phyloP scores from a whole-genome alignment of 2,888 invertebrate species.

The Lepidocyrtinus sp. region DNA sequence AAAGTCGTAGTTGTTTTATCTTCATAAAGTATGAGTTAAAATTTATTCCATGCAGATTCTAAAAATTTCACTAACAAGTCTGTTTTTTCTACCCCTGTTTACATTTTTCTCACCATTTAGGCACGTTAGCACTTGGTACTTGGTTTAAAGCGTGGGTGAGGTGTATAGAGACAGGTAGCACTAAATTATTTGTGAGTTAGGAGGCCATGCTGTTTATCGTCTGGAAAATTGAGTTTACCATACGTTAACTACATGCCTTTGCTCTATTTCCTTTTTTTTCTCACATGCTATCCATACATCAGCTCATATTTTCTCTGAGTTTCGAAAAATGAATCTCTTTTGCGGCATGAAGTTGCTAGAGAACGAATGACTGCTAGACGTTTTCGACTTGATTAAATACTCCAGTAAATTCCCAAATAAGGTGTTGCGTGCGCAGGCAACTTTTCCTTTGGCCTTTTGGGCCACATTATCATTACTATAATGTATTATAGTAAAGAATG shows the following conservation, averaged over 20 bases:
- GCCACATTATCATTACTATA: not conserved
- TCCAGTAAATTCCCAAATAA: constrained; percentile 55
- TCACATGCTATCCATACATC: constrained; percentile 38
- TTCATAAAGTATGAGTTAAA: not conserved
- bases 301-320: not conserved
- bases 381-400: constrained; percentile 49
- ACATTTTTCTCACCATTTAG: constrained; percentile 9
- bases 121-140: constrained; percentile 16
- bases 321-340: constrained; percentile 23
- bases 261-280: constrained; percentile 40
- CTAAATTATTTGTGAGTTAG: constrained; percentile 1
- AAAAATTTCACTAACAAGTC: not conserved
- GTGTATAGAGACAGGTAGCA: not conserved
- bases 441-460: constrained; percentile 21
- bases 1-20: not conserved
- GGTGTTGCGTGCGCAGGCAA: constrained; percentile 58
- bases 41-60: constrained; percentile 15
- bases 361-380: constrained; percentile 43
- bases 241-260: constrained; percentile 2
- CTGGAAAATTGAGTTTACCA: constrained; percentile 14
- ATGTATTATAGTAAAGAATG: not conserved
- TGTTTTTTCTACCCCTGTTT: not conserved
- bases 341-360: constrained; percentile 30
- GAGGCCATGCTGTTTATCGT: not conserved
- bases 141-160: not conserved